Conservation (phyloP, 1,140 invertebrate species). For the Lepidostoma basale region DNA sequence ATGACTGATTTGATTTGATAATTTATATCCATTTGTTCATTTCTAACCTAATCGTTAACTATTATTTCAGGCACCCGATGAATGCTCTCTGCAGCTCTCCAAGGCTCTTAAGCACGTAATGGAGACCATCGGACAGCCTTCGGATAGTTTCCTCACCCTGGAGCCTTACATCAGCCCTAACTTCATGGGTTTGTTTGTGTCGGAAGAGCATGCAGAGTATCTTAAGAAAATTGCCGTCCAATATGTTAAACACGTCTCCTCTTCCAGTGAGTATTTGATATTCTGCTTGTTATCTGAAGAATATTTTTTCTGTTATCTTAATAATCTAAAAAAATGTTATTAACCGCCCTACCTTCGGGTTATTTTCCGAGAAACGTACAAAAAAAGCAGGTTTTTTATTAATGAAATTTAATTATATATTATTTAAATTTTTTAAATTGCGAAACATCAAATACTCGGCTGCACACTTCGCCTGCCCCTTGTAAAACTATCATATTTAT, state of each 20-base stretch:
- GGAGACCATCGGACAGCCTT: conserved; percentile 66
- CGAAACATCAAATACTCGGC: no score
- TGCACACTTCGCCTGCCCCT: no score
- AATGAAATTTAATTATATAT: no score
- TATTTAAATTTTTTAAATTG: no score
- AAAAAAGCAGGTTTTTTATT: no score
- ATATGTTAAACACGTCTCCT: conserved; percentile 78
- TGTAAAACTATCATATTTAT: no score
- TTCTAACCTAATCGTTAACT: no score
- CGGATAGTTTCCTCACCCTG: conserved; percentile 68
- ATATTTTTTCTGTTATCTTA: no score
- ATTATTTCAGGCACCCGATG: conserved; percentile 71
- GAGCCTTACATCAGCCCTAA: conserved; percentile 84
- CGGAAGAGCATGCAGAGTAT: conserved; percentile 76
- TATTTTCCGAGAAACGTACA: no score
- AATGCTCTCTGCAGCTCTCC: conserved; percentile 69
- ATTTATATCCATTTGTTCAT: background rate
- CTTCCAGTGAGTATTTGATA: conserved; percentile 66
- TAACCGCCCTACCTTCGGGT: no score
- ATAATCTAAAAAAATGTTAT: no score
- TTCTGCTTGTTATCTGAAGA: background rate
- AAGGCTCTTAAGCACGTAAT: conserved; percentile 72
- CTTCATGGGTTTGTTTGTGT: conserved; percentile 87
- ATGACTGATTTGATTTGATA: background rate
- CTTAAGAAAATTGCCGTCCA: conserved; percentile 75